Conservation (phyloP, 2,113 vertebrate species). For the Leptodactylus fuscus region DNA sequence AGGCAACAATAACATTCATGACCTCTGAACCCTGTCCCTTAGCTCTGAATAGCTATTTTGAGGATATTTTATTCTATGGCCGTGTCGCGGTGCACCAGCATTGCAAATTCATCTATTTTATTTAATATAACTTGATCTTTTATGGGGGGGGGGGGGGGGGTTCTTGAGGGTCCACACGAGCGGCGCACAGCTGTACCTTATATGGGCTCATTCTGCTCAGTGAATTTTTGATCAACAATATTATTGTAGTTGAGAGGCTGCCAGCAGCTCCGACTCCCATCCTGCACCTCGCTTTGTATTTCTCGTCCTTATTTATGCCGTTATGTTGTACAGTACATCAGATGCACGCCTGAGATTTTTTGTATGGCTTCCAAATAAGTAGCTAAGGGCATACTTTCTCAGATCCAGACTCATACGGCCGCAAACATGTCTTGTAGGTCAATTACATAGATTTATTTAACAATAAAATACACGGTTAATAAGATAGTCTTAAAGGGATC, state of each 20-base stretch:
- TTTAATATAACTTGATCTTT: not conserved
- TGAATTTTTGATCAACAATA: slow-evolving; percentile 39
- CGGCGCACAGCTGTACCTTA: slow-evolving; percentile 27
- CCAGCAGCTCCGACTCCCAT: slow-evolving; percentile 26
- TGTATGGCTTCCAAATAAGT: not conserved
- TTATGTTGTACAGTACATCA: not conserved
- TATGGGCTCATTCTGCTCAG: slow-evolving; percentile 43
- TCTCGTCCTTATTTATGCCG: not conserved
- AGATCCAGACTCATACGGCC: not conserved
- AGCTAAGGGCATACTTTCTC: not conserved
- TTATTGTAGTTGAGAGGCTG: slow-evolving; percentile 27
- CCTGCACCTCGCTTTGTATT: not conserved
- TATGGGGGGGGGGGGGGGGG: no score
- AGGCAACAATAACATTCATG: not conserved
- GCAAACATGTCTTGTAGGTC: no score
- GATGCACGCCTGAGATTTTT: not conserved
- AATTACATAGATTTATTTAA: no score
- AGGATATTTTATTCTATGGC: not conserved
- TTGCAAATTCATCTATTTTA: not conserved
- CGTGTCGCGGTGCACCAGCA: not conserved
- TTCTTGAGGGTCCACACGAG: not conserved
- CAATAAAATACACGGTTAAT: no score
- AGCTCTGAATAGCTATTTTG: not conserved
- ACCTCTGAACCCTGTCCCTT: not conserved
- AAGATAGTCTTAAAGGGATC: no score